Evolutionary conservation across 1,140 invertebrate species (phyloP), one percentile per base, ranked within the genome.

Genomic region (Drosophila ananassae): DNA sequence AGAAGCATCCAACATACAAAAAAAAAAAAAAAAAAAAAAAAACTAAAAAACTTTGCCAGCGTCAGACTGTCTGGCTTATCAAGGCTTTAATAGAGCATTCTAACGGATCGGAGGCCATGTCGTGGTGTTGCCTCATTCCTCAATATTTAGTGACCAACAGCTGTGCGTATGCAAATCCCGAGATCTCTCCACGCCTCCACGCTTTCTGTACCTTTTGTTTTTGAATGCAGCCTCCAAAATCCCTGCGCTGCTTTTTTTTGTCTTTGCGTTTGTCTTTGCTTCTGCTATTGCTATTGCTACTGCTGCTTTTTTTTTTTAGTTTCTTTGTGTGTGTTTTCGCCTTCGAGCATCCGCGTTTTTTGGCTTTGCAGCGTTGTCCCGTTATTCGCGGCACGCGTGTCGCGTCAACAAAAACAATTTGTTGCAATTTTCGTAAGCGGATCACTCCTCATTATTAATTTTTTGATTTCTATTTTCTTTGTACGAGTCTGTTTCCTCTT

Each of bases 381-480:
- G 67, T 63, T 67, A 56, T 50, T 41, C 47, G 59, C 64, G 58
- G 61, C 69, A 74, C 71, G 73, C 52, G 47, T 58, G 25, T 13
- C 78, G 55, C 75, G 55, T 59, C 59, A 58, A 58, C 59, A 47
- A 64, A 41, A 55, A 37, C 52, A 63, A 60, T 60, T 66, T 61
- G 54, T 50, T 44, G 52, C 47, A 30, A 53, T 78, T 73, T 81
- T 68, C 57, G 52, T 30, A 13, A 39, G 6, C 41, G 60, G 59
- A 71, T 63, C 72, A 79, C 60, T 79, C 17, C 44, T 64, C 73
- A 83, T 79, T 79, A 75, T 74, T 74, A 63, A 63, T 55, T 69
- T 83, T 79, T 84, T 83, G 82, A 79, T 83, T 83, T 83, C 72
- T 69, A 83, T 83, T 84, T 83, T 83, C 76, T 84, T 83, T 80